Conservation (phyloP, 2,888 invertebrate species). For the Drosophila buzzatii region DNA sequence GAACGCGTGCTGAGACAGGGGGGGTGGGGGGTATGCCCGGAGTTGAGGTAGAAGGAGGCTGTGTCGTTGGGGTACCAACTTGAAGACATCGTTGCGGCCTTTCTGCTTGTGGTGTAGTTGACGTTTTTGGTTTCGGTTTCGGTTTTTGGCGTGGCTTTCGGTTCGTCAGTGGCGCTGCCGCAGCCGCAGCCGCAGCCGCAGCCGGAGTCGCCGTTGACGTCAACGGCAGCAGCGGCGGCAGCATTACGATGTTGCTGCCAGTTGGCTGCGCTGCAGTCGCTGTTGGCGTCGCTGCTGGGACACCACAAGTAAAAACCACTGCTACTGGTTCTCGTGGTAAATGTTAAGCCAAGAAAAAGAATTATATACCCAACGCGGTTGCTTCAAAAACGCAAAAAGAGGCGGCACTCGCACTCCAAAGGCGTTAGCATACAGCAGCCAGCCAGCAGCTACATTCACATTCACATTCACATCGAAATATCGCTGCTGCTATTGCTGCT, state of each 20-base stretch:
- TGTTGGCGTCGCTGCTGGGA: slow-evolving; percentile 58
- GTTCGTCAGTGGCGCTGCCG: slow-evolving; percentile 40
- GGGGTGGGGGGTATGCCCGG: neutral
- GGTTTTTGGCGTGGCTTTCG: slow-evolving; percentile 69
- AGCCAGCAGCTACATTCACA: slow-evolving; percentile 15
- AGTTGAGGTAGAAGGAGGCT: neutral
- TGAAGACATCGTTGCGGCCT: slow-evolving; percentile 80
- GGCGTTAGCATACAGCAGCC: slow-evolving; percentile 38
- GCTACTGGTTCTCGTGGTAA: slow-evolving; percentile 86
- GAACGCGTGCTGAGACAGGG: accelerated
- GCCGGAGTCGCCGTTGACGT: neutral
- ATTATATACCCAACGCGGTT: slow-evolving; percentile 69
- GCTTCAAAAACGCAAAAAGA: slow-evolving; percentile 62
- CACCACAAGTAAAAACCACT: slow-evolving; percentile 85
- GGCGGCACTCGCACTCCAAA: slow-evolving; percentile 57
- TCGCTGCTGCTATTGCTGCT: slow-evolving; percentile 33
- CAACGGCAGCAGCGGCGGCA: neutral
- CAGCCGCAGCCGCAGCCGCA: neutral
- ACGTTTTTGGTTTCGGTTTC: slow-evolving; percentile 76
- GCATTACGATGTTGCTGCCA: slow-evolving; percentile 11
- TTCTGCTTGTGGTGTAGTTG: slow-evolving; percentile 80
- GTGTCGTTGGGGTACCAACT: slow-evolving; percentile 51
- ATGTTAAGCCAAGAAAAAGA: slow-evolving; percentile 82
- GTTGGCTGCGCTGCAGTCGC: slow-evolving; percentile 15
- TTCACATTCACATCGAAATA: slow-evolving; percentile 23